phyloP scores from a whole-genome alignment of 2,888 invertebrate species.

The Nemotelus pantherinus region DNA sequence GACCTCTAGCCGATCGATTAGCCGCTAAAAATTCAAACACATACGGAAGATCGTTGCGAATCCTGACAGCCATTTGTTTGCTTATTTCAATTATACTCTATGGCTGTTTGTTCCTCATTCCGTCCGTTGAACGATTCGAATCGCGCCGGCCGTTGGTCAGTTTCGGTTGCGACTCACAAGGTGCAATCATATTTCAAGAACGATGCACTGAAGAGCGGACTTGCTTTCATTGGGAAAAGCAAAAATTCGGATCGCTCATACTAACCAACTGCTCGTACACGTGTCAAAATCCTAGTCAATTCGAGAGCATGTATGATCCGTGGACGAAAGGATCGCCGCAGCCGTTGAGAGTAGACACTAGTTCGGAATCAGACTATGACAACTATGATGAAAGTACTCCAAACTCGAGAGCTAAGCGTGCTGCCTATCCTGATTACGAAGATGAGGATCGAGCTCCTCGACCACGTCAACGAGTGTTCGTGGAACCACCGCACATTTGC shows the following conservation, averaged over 20 bases:
- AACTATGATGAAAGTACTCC: constrained; percentile 64
- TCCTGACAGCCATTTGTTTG: constrained; percentile 75
- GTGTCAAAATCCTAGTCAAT: constrained; percentile 68
- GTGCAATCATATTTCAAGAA: constrained; percentile 78
- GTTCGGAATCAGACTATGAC: constrained; percentile 59
- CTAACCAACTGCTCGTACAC: constrained; percentile 77
- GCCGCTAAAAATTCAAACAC: constrained; percentile 62
- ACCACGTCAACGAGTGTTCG: constrained; percentile 55
- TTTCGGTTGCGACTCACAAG: constrained; percentile 76
- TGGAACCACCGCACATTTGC: constrained; percentile 71
- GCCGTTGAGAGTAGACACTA: constrained; percentile 59
- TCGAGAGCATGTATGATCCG: constrained; percentile 62
- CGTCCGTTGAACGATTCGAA: constrained; percentile 71
- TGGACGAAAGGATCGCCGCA: constrained; percentile 60
- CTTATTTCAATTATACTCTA: constrained; percentile 76
- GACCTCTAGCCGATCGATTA: constrained; percentile 77
- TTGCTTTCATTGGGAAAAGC: constrained; percentile 74
- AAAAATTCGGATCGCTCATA: constrained; percentile 72
- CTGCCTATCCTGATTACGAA: constrained; percentile 22
- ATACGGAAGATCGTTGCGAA: constrained; percentile 73
- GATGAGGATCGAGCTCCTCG: not conserved
- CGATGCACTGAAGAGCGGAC: constrained; percentile 74
- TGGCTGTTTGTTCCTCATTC: constrained; percentile 73
- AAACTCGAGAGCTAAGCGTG: constrained; percentile 54
- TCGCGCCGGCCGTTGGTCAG: constrained; percentile 70